phyloP scores from a whole-genome alignment of 1,140 invertebrate genomes.

The Anastrepha obliqua region DNA sequence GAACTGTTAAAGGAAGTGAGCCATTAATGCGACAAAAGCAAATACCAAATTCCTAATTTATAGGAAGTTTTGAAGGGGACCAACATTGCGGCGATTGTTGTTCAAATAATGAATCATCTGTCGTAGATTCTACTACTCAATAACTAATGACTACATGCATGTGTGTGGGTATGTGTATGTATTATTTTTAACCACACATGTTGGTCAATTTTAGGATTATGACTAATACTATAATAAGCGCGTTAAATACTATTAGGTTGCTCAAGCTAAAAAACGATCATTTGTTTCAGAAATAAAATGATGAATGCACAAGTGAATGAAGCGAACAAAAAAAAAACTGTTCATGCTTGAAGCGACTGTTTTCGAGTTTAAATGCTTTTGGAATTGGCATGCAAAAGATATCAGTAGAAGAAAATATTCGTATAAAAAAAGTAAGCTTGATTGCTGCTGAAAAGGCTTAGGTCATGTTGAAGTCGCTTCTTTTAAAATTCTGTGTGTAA shows the following conservation, averaged over 20 bases:
- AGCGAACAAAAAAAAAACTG: too few relatives aligned
- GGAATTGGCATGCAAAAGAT: not conserved
- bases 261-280: too few relatives aligned
- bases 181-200: not conserved
- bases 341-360: too few relatives aligned
- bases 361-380: too few relatives aligned
- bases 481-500: too few relatives aligned
- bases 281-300: too few relatives aligned
- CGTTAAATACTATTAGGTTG: not conserved
- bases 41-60: slow-evolving; percentile 16
- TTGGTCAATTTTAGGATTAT: not conserved
- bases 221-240: not conserved
- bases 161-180: not conserved
- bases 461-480: too few relatives aligned
- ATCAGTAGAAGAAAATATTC: not conserved
- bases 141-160: not conserved
- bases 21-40: not conserved
- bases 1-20: not conserved
- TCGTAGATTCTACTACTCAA: not conserved
- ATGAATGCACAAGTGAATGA: too few relatives aligned
- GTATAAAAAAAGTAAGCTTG: not conserved
- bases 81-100: not conserved
- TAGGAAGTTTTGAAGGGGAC: slow-evolving; percentile 9
- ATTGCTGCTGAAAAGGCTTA: not conserved
- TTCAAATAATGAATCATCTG: slow-evolving; percentile 34